Base-by-base conservation (phyloP, 1,140 invertebrate genomes). In the Globodera rostochiensis region DNA sequence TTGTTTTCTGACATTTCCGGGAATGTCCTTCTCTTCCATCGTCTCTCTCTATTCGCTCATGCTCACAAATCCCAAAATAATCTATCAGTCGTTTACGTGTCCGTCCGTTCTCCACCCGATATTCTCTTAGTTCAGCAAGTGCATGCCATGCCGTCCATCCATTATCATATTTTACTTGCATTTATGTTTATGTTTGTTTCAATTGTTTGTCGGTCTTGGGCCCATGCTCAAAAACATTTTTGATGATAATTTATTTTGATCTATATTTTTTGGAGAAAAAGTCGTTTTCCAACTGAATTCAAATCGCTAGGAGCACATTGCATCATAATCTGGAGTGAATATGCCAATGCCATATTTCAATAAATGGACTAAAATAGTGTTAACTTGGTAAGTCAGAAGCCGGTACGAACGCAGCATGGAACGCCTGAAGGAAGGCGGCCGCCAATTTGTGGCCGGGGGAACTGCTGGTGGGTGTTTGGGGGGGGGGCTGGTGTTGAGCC, bases 371-470 rank as follows among this genome's bases (percentile, higher is more conserved):
- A 21, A 70, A 45, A n/a, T 19, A 70, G n/a, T 70, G 8, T 70
- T 70, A 2, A 70, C 36, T 2, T 70, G n/a, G n/a, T 70, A 13
- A 70, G 36, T 53, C 53, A 53, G 50, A 53, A 47, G 15, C 15
- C 50, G 7, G n/a, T 74, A 25, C 47, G 21, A 49, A 11, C 15
- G 21, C 25, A 50, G 21, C 69, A 89, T 86, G 83, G 87, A 88
- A 36, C 83, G 80, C 73, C 15, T 88, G 11, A 90, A 90, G 77
- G 89, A 90, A 76, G 94, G 94, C 74, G 92, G 92, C 3, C 94
- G 96, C 90, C 95, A 96, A 92, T 93, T 96, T 85, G 92, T 93
- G 57, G 93, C 95, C 84, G 95, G 95, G 80, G 95, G 95, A 80
- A 95, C 94, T 83, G 95, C 95, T 84, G 95, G 95, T 83, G 90